Base-by-base conservation (phyloP, 2,888 invertebrate genomes). In the Dione juno region DNA sequence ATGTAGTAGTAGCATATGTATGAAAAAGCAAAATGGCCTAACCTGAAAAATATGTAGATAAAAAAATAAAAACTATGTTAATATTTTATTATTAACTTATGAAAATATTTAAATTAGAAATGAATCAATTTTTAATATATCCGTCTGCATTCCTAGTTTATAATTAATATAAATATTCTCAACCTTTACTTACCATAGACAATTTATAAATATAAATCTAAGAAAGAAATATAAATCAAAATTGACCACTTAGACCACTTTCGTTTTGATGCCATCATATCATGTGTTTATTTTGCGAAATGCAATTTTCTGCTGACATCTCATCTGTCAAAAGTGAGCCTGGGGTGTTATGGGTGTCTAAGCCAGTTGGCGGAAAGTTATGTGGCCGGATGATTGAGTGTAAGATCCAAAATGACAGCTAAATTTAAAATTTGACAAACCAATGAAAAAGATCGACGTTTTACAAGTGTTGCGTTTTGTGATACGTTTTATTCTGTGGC, bases 311-410 rank as follows among this genome's bases (percentile, higher is more conserved):
- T 76, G 72, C 80, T 79, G 81, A 82, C 82, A 81, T 76, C 78
- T 79, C 78, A 80, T 80, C 81, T 81, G 88, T 89, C 89, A 89
- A 87, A 87, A 79, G 82, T 85, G 83, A 83, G 82, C 84, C 80
- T 79, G 80, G 85, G 85, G 84, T 82, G 84, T 80, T 83, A 81
- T 81, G 84, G 84, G 81, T 85, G 81, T 85, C 84, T 82, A 83
- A 82, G 80, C 76, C 78, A 75, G 76, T 76, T 75, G 77, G 77
- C 75, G 71, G 74, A 75, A 67, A 76, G 75, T 75, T 77, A 77
- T 77, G 70, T 66, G 65, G 63, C 45, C 52, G 61, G 69, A 75
- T 75, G 75, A 76, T 77, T 75, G 76, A 76, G 75, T 72, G 66
- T 64, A 58, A 66, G 72, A 72, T 70, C 57, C 66, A 57, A 72